phyloP scores from a whole-genome alignment of 1,140 invertebrate species.

The Ceratosolen solmsi region DNA sequence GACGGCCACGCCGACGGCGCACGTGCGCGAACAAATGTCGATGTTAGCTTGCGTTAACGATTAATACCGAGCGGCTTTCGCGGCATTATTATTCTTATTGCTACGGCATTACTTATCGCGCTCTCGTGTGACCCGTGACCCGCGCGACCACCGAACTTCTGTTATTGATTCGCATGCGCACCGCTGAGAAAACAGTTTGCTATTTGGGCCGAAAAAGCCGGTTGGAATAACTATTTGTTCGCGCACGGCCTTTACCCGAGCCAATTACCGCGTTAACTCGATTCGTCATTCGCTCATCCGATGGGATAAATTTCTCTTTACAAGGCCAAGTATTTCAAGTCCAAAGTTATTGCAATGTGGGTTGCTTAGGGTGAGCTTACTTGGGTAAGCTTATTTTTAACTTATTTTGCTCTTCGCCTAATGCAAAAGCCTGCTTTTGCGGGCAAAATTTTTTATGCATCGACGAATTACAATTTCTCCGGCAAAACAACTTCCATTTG shows the following conservation, averaged over 20 bases:
- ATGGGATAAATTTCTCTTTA: background rate
- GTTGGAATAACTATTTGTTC: background rate
- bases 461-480: constrained; percentile 15
- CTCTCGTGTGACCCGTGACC: no score
- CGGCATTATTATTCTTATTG: background rate
- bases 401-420: background rate
- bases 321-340: no score
- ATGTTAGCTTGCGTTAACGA: no score
- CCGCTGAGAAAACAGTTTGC: background rate
- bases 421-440: background rate
- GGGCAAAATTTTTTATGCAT: background rate
- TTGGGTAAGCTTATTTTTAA: background rate
- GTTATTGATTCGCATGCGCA: background rate
- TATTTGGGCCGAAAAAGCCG: background rate
- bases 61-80: background rate
- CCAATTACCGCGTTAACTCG: background rate
- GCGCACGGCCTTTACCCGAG: background rate
- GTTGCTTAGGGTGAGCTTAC: no score
- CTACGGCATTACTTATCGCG: constrained; percentile 3
- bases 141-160: background rate
- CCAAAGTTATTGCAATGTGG: no score
- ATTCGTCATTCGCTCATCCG: background rate
- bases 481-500: background rate
- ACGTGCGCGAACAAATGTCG: no score
- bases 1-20: no score